Evolutionary conservation across 2,113 vertebrate species (phyloP).

Genomic region (Excalfactoria chinensis): DNA sequence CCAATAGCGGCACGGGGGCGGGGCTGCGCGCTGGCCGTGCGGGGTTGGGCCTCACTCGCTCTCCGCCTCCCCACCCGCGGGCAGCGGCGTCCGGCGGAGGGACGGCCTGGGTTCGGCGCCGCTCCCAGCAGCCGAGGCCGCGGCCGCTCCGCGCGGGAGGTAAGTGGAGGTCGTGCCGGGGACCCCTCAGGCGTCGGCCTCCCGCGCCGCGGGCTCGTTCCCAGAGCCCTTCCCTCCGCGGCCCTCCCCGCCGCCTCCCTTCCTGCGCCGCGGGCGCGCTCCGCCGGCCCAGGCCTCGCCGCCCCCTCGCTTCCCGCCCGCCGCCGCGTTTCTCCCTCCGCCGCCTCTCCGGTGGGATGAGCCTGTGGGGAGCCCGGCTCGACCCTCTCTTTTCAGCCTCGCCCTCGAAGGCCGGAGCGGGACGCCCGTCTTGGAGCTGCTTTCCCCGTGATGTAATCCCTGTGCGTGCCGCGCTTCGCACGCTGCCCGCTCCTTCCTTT

Average conservation of each 20-base stretch:
- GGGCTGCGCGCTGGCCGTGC: not conserved
- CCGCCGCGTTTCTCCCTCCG: not conserved
- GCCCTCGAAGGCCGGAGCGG: not conserved
- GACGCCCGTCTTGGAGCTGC: not conserved
- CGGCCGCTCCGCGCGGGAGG: too few species aligned
- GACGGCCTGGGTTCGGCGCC: too few species aligned
- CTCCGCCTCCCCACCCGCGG: not conserved
- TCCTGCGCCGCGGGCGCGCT: too few species aligned
- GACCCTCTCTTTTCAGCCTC: not conserved
- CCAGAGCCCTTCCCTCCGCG: too few species aligned
- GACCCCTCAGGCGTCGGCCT: too few species aligned
- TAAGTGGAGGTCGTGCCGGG: too few species aligned
- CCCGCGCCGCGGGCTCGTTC: too few species aligned
- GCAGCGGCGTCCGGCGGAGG: not conserved
- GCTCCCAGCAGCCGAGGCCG: too few species aligned
- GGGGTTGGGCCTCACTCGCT: constrained; percentile 58
- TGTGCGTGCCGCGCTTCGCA: not conserved
- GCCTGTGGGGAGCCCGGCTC: too few species aligned
- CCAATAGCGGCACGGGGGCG: constrained; percentile 9
- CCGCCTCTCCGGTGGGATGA: too few species aligned
- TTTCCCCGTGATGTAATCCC: not conserved
- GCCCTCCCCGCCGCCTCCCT: too few species aligned
- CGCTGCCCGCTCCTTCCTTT: not conserved
- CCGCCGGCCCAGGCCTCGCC: too few species aligned
- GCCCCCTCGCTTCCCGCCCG: not conserved